Base-by-base conservation (phyloP, 2,888 invertebrate species). In the Drosophila mettleri region DNA sequence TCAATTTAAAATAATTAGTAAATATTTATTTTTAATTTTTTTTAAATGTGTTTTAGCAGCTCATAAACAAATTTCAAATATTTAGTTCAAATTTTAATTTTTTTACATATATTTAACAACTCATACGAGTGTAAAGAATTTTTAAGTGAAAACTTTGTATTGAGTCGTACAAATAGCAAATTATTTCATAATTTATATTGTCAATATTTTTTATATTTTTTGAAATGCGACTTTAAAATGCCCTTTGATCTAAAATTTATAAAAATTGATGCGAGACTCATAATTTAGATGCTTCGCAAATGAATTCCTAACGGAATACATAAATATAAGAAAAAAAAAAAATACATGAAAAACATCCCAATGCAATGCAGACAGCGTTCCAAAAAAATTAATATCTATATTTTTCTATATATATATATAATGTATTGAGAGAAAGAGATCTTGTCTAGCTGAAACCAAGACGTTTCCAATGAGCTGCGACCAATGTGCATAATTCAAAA, bases 401-500 rank as follows among this genome's bases (percentile, higher is more conserved):
- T 14, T 14, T 29, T 8, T 41, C 1, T 18, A 1, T 18, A 22
- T 7, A 22, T 14, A 22, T 22, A 36, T 36, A 0, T 45, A 49
- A n/a, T 16, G 16, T n/a, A 22, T n/a, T 54, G 41, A 16, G 20
- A 29, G 18, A 27, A 51, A 54, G 18, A 33, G 43, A 55, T 55
- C 45, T 62, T 39, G 20, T 31, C 10, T 29, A 24, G 34, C 24
- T 24, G n/a, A 33, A 22, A 12, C 16, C 27, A 33, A 38, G 78
- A 69, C 75, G 58, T 63, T 46, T 66, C 69, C 83, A 81, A 82
- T 78, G 83, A 76, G 69, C 74, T 57, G 70, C 75, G 71, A 64
- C 76, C 79, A 76, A 79, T 82, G 68, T 62, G 66, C 68, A 85
- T 78, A 66, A 83, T 57, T 86, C 67, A 73, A 66, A 68, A 54